Base-by-base conservation (phyloP, 2,888 invertebrate genomes). In the Thalpophila matura region DNA sequence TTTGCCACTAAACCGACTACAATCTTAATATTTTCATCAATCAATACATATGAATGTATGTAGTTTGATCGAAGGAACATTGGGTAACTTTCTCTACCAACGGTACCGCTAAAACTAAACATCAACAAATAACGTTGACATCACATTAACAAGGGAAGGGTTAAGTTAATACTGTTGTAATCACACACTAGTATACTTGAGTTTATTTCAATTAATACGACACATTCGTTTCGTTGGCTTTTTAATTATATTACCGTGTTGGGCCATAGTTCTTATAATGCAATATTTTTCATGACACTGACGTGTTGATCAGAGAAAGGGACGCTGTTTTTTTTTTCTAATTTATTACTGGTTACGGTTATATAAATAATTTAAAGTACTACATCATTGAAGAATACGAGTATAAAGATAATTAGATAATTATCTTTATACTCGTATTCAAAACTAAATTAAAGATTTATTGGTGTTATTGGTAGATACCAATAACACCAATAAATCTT, bases 131-230 rank as follows among this genome's bases (percentile, higher is more conserved):
- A 79, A 85, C 65, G 77, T 77, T 85, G 87, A 88, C 87, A 86
- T 81, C 73, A 77, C 81, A 88, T 87, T 88, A 85, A 87, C 81
- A 80, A 84, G 70, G 83, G 89, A 82, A 90, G 92, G 91, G 91
- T 91, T 91, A 87, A 87, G 80, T 76, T 85, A 81, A 84, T 77
- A 81, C 68, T 33, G 56, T 70, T 82, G 84, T 85, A 86, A 86
- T 85, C 80, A 82, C 79, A 82, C 71, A 88, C 86, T 89, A 83
- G 83, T 85, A 87, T 81, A 85, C 86, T 84, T 75, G 76, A 86
- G 78, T 86, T 87, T 81, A 86, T 87, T 87, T 86, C 86, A 90
- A 91, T 90, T 90, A 91, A 88, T 81, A 80, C 60, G 62, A 60
- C 72, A 59, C 85, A 88, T 90, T 86, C 63, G 78, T 85, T 82